phyloP scores from a whole-genome alignment of 1,140 invertebrate genomes.

The Homarus americanus region DNA sequence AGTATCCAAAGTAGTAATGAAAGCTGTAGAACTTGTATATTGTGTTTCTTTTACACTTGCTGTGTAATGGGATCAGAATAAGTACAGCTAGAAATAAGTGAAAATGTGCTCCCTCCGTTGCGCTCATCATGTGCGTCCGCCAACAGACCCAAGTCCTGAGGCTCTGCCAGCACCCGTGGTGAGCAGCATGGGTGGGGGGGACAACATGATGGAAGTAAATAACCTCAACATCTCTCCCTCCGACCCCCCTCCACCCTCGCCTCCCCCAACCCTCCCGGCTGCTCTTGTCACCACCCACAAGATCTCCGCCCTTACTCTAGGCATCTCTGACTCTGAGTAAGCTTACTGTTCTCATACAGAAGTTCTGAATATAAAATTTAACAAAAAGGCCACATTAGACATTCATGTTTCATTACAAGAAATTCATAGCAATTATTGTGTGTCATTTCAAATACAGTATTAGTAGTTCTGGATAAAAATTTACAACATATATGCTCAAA shows the following conservation, averaged over 20 bases:
- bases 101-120: background rate
- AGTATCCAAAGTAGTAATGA: no score
- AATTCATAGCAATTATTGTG: background rate
- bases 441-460: background rate
- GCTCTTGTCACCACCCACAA: constrained; percentile 63
- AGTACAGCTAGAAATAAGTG: background rate
- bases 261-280: constrained; percentile 62
- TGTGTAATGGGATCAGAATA: background rate
- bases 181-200: constrained; percentile 22
- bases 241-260: constrained; percentile 70
- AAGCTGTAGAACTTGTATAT: no score
- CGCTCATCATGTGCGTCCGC: constrained; percentile 7
- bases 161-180: constrained; percentile 73
- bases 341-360: constrained; percentile 20
- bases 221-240: constrained; percentile 73
- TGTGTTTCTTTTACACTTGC: background rate
- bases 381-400: background rate
- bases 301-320: constrained; percentile 52
- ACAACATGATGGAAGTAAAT: constrained; percentile 68
- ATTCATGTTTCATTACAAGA: background rate
- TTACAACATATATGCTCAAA: background rate
- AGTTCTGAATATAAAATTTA: background rate
- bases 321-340: constrained; percentile 68
- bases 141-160: constrained; percentile 74
- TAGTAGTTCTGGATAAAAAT: background rate